Base-by-base conservation (phyloP, 1,140 invertebrate genomes). In the Apis florea region DNA sequence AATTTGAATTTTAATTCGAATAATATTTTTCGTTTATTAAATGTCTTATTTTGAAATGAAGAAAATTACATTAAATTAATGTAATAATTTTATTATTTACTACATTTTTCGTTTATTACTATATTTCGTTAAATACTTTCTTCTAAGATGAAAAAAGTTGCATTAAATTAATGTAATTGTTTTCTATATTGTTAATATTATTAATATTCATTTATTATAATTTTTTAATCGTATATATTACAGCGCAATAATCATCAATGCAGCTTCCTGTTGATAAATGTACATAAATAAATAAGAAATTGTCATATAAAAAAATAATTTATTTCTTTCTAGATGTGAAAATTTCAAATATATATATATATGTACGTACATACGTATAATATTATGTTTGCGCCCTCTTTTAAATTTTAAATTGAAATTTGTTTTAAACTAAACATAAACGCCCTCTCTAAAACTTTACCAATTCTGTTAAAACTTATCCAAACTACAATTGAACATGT, bases 181-280 rank as follows among this genome's bases (percentile, higher is more conserved):
- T 85, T 47, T 67, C 11, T 21, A 58, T 5, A 40, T 40, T 40
- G n/a, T 58, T 9, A n/a, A n/a, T n/a, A n/a, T 9, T 56, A 77
- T 31, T 49, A 69, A 19, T 83, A 59, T 85, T 79, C 75, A n/a
- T 66, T 76, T 47, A 78, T 73, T 70, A 66, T 82, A 86, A 56
- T 81, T 81, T 83, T 83, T 76, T 83, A 73, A 19, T 53, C 68
- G 12, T 26, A 40, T 68, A 66, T 72, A 76, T 77, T 13, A 77
- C 73, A 69, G 61, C 74, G 4, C 53, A 54, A 84, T 88, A 54
- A 54, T 53, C 26, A 77, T 68, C 59, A 76, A 84, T 83, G 53
- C 56, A 88, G 79, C 72, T 84, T 86, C 59, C 68, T 89, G 86
- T 89, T 89, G 85, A 89, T 89, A 89, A 86, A 83, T 89, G 81